phyloP scores from a whole-genome alignment of 2,888 invertebrate genomes.

The Liodrosophila aerea region DNA sequence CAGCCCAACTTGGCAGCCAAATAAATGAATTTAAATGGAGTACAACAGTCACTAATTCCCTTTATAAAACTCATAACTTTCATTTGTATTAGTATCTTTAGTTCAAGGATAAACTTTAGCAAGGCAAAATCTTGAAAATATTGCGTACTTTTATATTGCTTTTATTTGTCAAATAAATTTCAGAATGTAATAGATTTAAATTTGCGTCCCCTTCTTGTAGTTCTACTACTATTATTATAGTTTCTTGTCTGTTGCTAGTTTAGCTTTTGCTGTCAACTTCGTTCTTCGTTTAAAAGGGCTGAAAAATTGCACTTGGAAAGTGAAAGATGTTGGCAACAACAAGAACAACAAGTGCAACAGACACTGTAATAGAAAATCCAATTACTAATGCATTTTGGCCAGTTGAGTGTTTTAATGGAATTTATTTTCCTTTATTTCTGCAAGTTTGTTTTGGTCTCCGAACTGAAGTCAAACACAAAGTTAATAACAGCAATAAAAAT shows the following conservation, averaged over 20 bases:
- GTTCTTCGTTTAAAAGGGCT: constrained; percentile 20
- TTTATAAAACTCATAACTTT: too few relatives aligned
- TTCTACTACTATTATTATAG: constrained; percentile 4
- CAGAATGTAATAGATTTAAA: constrained; percentile 8
- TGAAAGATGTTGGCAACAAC: constrained; percentile 31
- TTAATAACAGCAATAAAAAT: not conserved
- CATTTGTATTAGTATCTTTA: too few relatives aligned
- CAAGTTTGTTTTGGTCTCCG: too few relatives aligned
- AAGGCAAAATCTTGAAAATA: too few relatives aligned
- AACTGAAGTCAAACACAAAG: not conserved
- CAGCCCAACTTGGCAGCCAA: too few relatives aligned
- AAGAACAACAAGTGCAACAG: constrained; percentile 7
- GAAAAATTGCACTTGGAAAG: constrained; percentile 35
- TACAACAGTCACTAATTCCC: too few relatives aligned
- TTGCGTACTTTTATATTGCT: too few relatives aligned
- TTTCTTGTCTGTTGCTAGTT: constrained; percentile 10
- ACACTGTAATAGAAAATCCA: constrained; percentile 32
- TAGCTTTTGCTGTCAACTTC: constrained; percentile 41
- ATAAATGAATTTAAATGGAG: too few relatives aligned
- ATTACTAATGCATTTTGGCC: constrained; percentile 42
- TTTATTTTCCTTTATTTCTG: constrained; percentile 12
- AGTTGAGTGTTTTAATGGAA: constrained; percentile 11
- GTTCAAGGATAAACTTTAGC: too few relatives aligned
- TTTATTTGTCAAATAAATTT: too few relatives aligned
- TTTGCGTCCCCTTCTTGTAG: constrained; percentile 13